Base-by-base conservation (phyloP, 2,797 vertebrate genomes). In the Ispidina lecontei region DNA sequence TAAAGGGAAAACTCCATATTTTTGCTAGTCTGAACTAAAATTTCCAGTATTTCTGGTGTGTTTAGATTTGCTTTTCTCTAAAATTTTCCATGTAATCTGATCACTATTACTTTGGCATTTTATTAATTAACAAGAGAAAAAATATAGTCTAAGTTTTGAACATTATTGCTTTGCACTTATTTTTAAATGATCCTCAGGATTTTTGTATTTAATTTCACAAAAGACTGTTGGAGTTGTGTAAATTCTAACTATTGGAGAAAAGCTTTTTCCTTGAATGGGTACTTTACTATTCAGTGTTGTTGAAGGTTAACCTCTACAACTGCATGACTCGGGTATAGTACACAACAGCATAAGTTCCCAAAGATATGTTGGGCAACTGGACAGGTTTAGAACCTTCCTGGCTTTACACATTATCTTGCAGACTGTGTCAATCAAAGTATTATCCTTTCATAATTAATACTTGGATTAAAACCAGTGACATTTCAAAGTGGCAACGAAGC, bases 401-500 rank as follows among this genome's bases (percentile, higher is more conserved):
- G 20, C 7, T 87, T 74, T 10, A 72, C 28, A 8, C 16, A 52
- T 37, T 55, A 21, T 44, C 10, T 81, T 84, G 25, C n/a, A 80
- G 21, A 37, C 19, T 65, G 84, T 0, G 0, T 31, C 77, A 80
- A 89, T 85, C 46, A 60, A 92, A 93, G 37, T 52, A 68, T 82
- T 92, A 92, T 75, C 31, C 44, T 75, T 69, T 74, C 76, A 71
- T 84, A 88, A 94, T 89, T 95, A 88, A 90, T 78, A 62, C 55
- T 71, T 92, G 41, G 58, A 95, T 91, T 91, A 63, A 93, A 96
- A 84, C 21, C 47, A 69, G 55, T 81, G 78, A 68, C 64, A 95
- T 89, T 90, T 88, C 31, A 74, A 92, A 90, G 56, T 75, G 76
- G 83, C 62, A 95, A 10, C 21, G 55, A 78, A 90, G 37, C 39